These are phyloP conservation scores for Ganaspis brasiliensis DNA, from an alignment of 2,888 invertebrate genomes.

Conservation along the genomic window DNA sequence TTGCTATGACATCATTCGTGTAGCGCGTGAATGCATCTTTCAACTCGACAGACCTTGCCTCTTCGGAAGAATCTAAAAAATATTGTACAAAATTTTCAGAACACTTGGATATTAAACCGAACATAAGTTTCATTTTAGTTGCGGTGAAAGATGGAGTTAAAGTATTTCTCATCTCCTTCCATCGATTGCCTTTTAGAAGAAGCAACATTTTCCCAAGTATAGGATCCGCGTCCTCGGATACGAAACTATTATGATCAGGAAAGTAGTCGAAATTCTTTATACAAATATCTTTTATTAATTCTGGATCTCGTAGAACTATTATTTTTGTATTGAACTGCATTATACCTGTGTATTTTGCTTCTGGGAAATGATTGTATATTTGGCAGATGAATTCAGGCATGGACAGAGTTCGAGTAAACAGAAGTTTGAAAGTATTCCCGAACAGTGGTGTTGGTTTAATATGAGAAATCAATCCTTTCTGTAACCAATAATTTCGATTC, in stretches of 20 bases:
- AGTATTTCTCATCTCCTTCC: constrained; percentile 82
- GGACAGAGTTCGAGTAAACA: constrained; percentile 35
- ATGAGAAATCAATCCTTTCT: constrained; percentile 50
- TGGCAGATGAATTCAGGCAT: background rate
- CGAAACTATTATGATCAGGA: constrained; percentile 63
- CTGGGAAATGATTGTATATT: constrained; percentile 48
- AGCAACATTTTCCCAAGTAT: constrained; percentile 64
- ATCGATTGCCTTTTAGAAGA: constrained; percentile 78
- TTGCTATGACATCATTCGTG: constrained; percentile 84
- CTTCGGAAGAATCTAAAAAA: background rate
- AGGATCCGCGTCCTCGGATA: constrained; percentile 53
- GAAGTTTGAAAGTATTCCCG: constrained; percentile 56
- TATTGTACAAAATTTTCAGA: background rate
- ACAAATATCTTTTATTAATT: constrained; percentile 68
- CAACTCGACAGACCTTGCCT: background rate
- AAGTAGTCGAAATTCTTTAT: constrained; percentile 70
- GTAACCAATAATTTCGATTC: background rate
- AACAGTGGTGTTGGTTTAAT: constrained; percentile 54
- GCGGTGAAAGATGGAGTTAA: constrained; percentile 83
- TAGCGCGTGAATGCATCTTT: constrained; percentile 81
- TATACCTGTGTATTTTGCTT: constrained; percentile 61
- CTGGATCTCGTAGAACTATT: constrained; percentile 67
- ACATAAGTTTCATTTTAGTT: constrained; percentile 83
- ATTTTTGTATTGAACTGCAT: constrained; percentile 64
- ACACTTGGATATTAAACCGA: constrained; percentile 78